Evolutionary conservation across 2,888 invertebrate species (phyloP), one percentile per base, ranked within the genome.

Genomic region (Dryococelus australis): DNA sequence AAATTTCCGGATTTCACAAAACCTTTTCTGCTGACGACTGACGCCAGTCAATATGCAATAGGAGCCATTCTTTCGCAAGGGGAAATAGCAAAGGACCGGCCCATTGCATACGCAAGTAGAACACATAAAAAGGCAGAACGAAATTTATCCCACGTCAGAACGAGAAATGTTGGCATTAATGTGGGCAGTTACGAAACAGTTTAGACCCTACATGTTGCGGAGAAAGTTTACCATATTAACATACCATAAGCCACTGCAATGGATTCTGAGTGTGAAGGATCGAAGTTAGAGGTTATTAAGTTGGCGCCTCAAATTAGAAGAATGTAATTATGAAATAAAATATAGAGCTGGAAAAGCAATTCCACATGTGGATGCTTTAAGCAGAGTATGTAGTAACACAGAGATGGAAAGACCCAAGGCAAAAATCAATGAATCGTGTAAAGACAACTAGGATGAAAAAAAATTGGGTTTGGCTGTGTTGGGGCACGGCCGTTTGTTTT

Each of bases 151-250:
- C 20, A 86, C 87, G 20, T 83, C 79, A 4, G 84, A 89, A n/a
- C 85, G 85, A n/a, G 89, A 88, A 86, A 53, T 88, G 0, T 65
- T 88, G 16, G 89, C 88, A 8, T 24, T 89, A 16, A 81, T 89
- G 5, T 87, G 84, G 43, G 87, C 87, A 0, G 80, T 86, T 13
- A 87, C 86, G 13, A 9, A 65, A n/a, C 86, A 87, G 65, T 89
- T 87, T 65, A 65, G 87, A 20, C 86, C 84, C 12, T 88, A 89
- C 51, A 43, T 88, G 24, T 87, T 87, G 12, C 89, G 89, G n/a
- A 84, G 87, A 28, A 87, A 85, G 16, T 89, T 89, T 43, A 27
- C 43, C 1, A 85, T 89, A 9, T 51, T 89, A 1, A 89, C 87
- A 8, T 88, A 89, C 65, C 87, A 88, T 86, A 43, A 28, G 24